A percentile compares a stretch with the other conserved stretches of the same genome.
Evolutionary conservation across 1,140 invertebrate genomes (phyloP).

Genomic region (Phthorimaea operculella): DNA sequence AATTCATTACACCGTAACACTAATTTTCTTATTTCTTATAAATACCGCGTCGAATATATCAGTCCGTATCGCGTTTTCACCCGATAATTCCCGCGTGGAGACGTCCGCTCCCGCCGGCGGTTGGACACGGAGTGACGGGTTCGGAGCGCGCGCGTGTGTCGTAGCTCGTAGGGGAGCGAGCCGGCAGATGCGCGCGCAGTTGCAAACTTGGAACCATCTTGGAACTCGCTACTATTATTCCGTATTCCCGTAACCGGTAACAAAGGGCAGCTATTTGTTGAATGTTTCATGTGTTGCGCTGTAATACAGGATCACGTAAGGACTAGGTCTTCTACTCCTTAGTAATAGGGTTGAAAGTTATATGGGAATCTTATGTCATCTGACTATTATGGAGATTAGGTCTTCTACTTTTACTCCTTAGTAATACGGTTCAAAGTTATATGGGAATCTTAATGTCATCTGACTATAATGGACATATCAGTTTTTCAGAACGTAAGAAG

Average conservation of each 20-base stretch:
- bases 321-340: not conserved
- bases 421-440: too few species aligned
- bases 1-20: not conserved
- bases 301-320: not conserved
- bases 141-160: not conserved
- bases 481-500: too few species aligned
- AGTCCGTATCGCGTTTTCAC: not conserved
- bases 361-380: not conserved
- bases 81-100: constrained; percentile 16
- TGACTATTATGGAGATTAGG: too few species aligned
- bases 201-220: not conserved
- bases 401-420: too few species aligned
- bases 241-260: not conserved
- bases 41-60: not conserved
- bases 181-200: not conserved
- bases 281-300: not conserved
- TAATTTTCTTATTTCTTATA: not conserved
- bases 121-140: constrained; percentile 45
- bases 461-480: too few species aligned
- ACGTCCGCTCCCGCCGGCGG: constrained; percentile 47
- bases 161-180: not conserved
- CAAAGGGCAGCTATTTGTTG: not conserved
- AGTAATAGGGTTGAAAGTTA: not conserved
- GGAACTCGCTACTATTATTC: not conserved
- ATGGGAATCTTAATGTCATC: too few species aligned